Conservation (phyloP, 2,113 vertebrate species). For the Nycticorax nycticorax region DNA sequence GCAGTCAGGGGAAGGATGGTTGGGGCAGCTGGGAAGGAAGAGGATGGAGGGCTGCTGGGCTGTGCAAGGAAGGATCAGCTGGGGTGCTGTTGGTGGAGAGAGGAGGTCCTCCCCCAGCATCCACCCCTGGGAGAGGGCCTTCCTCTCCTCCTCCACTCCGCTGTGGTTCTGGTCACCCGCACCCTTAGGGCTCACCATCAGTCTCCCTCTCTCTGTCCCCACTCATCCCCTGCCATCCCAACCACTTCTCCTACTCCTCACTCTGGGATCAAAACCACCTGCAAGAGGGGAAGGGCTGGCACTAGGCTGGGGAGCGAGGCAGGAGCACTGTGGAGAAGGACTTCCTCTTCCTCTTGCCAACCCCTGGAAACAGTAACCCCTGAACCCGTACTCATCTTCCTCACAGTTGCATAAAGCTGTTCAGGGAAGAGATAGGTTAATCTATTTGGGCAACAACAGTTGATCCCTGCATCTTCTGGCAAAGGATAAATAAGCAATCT, state of each 20-base stretch:
- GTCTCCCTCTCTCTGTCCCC: neutral
- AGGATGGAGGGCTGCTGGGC: neutral
- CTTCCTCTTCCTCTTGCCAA: neutral
- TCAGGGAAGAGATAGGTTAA: neutral
- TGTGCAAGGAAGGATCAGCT: neutral
- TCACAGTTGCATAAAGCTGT: neutral
- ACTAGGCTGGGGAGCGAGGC: neutral
- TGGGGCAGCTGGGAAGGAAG: neutral
- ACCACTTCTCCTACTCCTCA: neutral
- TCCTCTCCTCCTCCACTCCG: neutral
- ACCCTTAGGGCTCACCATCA: neutral
- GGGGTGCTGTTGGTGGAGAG: rapidly evolving
- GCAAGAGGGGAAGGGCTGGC: neutral
- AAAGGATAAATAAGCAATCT: neutral
- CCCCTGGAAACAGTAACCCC: neutral
- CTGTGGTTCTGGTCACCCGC: rapidly evolving
- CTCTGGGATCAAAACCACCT: neutral
- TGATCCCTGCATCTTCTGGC: neutral
- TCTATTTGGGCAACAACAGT: neutral
- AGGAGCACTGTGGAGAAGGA: neutral
- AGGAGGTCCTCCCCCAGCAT: neutral
- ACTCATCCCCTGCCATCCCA: neutral
- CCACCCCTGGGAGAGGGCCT: neutral
- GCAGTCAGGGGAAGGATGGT: neutral
- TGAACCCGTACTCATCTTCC: neutral